These are phyloP conservation scores for Alviniconcha strummeri DNA, from an alignment of 2,888 invertebrate species.

Conservation along the genomic window DNA sequence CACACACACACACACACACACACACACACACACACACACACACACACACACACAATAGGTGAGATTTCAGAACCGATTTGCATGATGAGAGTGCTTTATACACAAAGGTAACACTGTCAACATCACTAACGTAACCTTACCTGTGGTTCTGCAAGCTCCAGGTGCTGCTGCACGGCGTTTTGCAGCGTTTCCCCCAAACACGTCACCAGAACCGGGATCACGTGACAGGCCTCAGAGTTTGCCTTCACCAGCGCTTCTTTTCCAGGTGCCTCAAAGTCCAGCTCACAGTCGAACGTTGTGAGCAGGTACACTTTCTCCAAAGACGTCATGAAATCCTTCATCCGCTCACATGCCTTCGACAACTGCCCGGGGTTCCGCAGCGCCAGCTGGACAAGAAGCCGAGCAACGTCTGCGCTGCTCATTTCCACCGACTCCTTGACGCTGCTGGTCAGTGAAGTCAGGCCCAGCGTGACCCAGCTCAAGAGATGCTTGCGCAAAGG, in stretches of 20 bases:
- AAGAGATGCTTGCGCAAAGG: slow-evolving; percentile 60
- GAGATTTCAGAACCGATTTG: too few relatives aligned
- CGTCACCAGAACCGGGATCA: slow-evolving; percentile 25
- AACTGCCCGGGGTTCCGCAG: background rate
- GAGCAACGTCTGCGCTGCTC: background rate
- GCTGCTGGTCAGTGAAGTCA: background rate
- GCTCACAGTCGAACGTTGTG: slow-evolving; percentile 36
- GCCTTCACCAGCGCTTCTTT: background rate
- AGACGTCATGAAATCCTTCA: slow-evolving; percentile 29
- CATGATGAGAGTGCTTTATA: too few relatives aligned
- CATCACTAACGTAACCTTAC: slow-evolving; percentile 17
- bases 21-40: background rate
- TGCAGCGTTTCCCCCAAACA: slow-evolving; percentile 12
- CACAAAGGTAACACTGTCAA: too few relatives aligned
- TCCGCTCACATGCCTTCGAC: too few relatives aligned
- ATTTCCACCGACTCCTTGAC: background rate
- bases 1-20: background rate
- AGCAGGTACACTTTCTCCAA: slow-evolving; percentile 48
- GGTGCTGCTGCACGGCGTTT: slow-evolving; percentile 19
- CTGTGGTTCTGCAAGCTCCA: slow-evolving; percentile 36
- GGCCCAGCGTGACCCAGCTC: slow-evolving; percentile 50
- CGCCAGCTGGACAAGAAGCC: slow-evolving; percentile 4
- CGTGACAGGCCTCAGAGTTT: background rate
- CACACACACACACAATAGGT: background rate
- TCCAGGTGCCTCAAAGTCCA: slow-evolving; percentile 31